phyloP scores from a whole-genome alignment of 2,888 invertebrate genomes.

The Magallana nippona region DNA sequence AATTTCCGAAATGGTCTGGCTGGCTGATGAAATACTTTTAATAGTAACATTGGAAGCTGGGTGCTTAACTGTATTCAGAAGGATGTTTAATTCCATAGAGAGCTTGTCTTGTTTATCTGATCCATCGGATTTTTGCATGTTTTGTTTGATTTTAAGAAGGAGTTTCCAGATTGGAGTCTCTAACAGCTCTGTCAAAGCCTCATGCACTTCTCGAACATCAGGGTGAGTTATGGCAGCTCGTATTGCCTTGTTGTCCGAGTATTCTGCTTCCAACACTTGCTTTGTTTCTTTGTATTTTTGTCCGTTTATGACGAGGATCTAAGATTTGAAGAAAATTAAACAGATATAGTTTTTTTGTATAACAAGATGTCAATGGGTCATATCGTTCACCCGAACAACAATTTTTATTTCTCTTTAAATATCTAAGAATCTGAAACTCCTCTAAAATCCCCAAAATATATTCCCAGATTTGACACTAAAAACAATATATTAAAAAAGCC shows the following conservation, averaged over 20 bases:
- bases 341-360: too few relatives aligned
- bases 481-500: too few relatives aligned
- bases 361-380: too few relatives aligned
- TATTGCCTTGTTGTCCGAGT: not conserved
- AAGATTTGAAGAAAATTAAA: too few relatives aligned
- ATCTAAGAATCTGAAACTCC: too few relatives aligned
- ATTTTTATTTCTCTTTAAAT: too few relatives aligned
- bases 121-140: not conserved
- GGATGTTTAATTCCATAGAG: not conserved
- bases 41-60: not conserved
- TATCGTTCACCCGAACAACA: too few relatives aligned
- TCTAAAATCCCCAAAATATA: too few relatives aligned
- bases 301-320: not conserved
- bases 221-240: not conserved
- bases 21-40: not conserved
- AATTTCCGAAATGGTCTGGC: too few relatives aligned
- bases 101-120: not conserved
- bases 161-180: not conserved
- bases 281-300: not conserved
- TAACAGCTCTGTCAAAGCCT: not conserved
- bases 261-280: not conserved
- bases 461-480: too few relatives aligned
- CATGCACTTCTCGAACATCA: not conserved
- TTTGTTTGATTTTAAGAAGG: not conserved
- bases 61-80: not conserved